Evolutionary conservation across 2,888 invertebrate genomes (phyloP), one percentile per base, ranked within the genome.

Genomic region (Leucozona laternaria): DNA sequence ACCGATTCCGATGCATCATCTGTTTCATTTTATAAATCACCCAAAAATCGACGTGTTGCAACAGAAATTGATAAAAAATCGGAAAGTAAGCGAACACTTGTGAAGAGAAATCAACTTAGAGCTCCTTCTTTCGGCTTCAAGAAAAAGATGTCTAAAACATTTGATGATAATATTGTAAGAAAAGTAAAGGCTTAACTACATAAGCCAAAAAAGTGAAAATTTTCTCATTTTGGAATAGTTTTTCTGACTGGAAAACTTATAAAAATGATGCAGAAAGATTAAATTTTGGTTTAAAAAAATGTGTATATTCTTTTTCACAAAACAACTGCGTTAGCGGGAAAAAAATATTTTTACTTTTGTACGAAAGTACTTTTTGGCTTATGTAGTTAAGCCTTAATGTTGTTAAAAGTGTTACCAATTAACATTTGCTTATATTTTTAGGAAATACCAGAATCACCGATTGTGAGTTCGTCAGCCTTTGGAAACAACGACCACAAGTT

Each of bases 381-480:
- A n/a, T n/a, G n/a, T n/a, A n/a, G n/a, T n/a, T n/a, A n/a, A n/a
- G n/a, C n/a, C n/a, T n/a, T n/a, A n/a, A n/a, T n/a, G n/a, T n/a
- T n/a, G n/a, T 34, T 17, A 13, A 10, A 3, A 11, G 17, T 31
- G 5, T 6, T 15, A 15, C 22, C 20, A 48, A 20, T 11, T 13
- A 13, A 20, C 0, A 20, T n/a, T 15, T n/a, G 5, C 28, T 78
- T 40, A 2, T 22, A 2, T 25, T 70, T 71, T 40, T 28, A 84
- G 84, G 76, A 72, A 72, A 60, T 80, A 45, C 84, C 84, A 28
- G 84, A 84, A 48, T 80, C 84, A 11, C 76, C 84, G 8, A 45
- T 80, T 64, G 84, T 84, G 43, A 84, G 80, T 45, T 80, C 80
- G n/a, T 84, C 84, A 15, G 80, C 80, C 0, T 45, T 79, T 11